phyloP scores from a whole-genome alignment of 2,888 invertebrate species.

The Chrysolina americana region DNA sequence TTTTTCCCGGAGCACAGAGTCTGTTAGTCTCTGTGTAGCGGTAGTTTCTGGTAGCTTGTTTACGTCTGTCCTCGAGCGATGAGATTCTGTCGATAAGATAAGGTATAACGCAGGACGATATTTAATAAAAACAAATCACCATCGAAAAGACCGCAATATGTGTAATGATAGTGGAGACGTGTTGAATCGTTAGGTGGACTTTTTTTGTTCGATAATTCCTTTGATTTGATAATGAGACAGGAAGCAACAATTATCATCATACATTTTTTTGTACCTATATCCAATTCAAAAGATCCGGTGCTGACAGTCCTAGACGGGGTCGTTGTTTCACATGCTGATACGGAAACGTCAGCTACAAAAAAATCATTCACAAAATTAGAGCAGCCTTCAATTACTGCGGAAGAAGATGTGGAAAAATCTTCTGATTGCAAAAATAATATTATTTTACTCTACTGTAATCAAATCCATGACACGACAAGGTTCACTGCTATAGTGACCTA shows the following conservation, averaged over 20 bases:
- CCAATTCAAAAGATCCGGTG: no score
- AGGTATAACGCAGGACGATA: constrained; percentile 18
- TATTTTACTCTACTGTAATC: no score
- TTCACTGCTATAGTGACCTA: no score
- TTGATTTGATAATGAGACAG: background rate
- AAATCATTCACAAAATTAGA: no score
- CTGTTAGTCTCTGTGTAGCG: constrained; percentile 24
- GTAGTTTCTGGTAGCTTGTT: constrained; percentile 32
- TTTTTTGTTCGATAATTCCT: constrained; percentile 14
- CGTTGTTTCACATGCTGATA: no score
- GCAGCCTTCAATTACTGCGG: no score
- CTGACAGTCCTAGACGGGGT: no score
- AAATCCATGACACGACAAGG: no score
- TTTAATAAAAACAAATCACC: constrained; percentile 31
- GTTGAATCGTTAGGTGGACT: constrained; percentile 18
- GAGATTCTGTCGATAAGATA: constrained; percentile 15
- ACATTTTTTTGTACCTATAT: background rate
- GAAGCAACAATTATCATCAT: background rate
- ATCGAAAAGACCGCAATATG: background rate
- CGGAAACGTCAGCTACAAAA: no score
- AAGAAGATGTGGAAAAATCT: background rate
- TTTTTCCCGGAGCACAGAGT: background rate
- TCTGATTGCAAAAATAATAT: no score
- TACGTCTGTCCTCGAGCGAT: constrained; percentile 24
- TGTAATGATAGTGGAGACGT: constrained; percentile 23